Percentiles rank a stretch among this genome's conserved stretches.
phyloP scores from a whole-genome alignment of 2,888 invertebrate genomes.

The Polydrusus tereticollis region DNA sequence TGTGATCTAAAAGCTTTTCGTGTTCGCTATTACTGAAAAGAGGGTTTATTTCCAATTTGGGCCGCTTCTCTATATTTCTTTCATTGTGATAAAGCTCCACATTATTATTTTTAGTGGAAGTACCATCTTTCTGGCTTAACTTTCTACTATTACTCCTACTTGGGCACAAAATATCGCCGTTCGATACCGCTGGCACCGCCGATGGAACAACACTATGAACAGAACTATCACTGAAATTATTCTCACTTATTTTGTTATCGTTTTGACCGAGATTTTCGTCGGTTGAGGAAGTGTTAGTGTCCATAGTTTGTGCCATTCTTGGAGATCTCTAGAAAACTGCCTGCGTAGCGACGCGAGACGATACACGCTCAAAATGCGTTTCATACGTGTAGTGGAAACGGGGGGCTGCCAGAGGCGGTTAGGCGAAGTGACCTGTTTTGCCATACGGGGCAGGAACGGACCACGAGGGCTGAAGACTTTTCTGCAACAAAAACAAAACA shows the following conservation, averaged over 20 bases:
- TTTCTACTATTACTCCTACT: constrained; percentile 38
- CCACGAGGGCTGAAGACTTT: constrained; percentile 59
- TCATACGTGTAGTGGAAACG: constrained; percentile 61
- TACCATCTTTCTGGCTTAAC: constrained; percentile 26
- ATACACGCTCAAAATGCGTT: constrained; percentile 55
- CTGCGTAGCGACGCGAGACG: constrained; percentile 64
- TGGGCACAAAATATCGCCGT: constrained; percentile 24
- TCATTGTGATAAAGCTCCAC: constrained; percentile 53
- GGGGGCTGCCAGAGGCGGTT: constrained; percentile 58
- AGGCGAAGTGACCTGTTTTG: constrained; percentile 58
- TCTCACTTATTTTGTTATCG: constrained; percentile 53
- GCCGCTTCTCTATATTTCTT: constrained; percentile 49
- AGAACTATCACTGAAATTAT: constrained; percentile 34
- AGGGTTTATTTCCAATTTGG: constrained; percentile 50
- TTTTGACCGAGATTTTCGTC: constrained; percentile 24
- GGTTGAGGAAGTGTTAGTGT: constrained; percentile 47
- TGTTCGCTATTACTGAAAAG: constrained; percentile 49
- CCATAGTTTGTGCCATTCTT: constrained; percentile 65
- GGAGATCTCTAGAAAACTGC: constrained; percentile 66
- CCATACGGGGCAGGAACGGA: constrained; percentile 63
- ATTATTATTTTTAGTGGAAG: constrained; percentile 29
- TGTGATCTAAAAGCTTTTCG: constrained; percentile 44
- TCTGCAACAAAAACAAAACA: constrained; percentile 57
- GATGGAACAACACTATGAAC: constrained; percentile 19
- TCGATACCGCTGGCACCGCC: constrained; percentile 17